A percentile compares a stretch with the other conserved stretches of the same genome.
These are phyloP conservation scores for Listrodromus nycthemerus DNA, from an alignment of 2,888 invertebrate species.

Conservation along the genomic window DNA sequence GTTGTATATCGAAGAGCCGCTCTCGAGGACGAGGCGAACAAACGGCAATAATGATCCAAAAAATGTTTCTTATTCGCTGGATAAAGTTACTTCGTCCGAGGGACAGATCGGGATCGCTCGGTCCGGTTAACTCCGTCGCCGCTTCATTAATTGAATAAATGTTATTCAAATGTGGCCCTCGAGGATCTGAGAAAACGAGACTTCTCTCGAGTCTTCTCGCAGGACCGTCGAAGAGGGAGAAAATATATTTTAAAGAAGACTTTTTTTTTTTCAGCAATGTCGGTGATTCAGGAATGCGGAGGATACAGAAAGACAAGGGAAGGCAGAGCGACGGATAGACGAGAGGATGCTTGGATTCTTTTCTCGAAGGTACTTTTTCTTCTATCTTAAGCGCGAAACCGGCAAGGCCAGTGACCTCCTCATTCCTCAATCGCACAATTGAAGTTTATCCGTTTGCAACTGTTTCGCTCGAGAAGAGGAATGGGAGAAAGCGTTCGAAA, in stretches of 20 bases:
- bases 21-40: slow-evolving; percentile 47
- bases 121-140: slow-evolving; percentile 19
- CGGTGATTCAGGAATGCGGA: not conserved
- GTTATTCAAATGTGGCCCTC: slow-evolving; percentile 64
- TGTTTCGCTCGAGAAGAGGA: slow-evolving; percentile 43
- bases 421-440: not conserved
- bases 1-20: slow-evolving; percentile 2
- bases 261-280: not conserved
- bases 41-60: slow-evolving; percentile 64
- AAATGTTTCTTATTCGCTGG: slow-evolving; percentile 50
- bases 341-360: slow-evolving; percentile 22
- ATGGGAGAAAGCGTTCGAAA: slow-evolving; percentile 41
- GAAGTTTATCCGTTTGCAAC: not conserved
- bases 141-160: slow-evolving; percentile 69
- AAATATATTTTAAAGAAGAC: not conserved
- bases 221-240: not conserved
- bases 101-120: not conserved
- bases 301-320: slow-evolving; percentile 1
- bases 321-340: not conserved
- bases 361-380: slow-evolving; percentile 49
- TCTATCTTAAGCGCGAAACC: slow-evolving; percentile 31
- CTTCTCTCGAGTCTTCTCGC: slow-evolving; percentile 9
- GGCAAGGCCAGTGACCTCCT: slow-evolving; percentile 12
- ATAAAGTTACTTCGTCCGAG: slow-evolving; percentile 29
- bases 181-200: slow-evolving; percentile 36